Conservation (phyloP, 2,797 vertebrate species). For the Staurois parvus region DNA sequence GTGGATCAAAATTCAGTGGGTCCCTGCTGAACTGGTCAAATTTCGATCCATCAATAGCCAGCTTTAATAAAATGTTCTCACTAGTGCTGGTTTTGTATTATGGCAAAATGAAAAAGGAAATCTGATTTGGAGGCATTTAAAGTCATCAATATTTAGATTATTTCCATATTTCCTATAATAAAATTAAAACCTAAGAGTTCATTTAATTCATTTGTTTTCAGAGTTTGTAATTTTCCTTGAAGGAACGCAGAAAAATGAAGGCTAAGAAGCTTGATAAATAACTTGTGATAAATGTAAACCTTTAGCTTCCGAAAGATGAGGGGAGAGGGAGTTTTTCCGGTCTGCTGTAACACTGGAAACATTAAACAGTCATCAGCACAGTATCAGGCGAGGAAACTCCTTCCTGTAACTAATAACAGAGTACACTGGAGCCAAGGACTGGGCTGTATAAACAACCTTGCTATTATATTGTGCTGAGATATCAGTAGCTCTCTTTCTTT, state of each 20-base stretch:
- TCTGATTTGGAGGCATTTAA: too few species aligned
- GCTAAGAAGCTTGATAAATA: not conserved
- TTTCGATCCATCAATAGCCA: too few species aligned
- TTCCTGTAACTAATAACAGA: constrained; percentile 66
- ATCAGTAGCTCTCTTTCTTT: not conserved
- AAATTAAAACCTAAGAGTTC: too few species aligned
- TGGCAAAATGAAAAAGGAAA: too few species aligned
- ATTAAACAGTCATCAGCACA: constrained; percentile 12
- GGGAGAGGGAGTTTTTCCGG: constrained; percentile 40
- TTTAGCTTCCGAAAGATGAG: constrained; percentile 6
- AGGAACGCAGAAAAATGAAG: not conserved
- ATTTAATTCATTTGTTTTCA: too few species aligned
- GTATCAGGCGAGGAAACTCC: constrained; percentile 64
- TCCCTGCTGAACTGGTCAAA: too few species aligned
- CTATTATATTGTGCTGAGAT: not conserved
- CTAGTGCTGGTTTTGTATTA: too few species aligned
- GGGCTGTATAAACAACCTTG: not conserved
- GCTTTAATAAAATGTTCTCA: too few species aligned
- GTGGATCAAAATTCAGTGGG: too few species aligned
- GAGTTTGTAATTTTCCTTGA: not conserved
- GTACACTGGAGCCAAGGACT: not conserved
- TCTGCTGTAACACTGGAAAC: constrained; percentile 11
- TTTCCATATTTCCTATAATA: too few species aligned
- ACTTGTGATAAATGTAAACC: constrained; percentile 19
- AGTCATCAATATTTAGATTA: too few species aligned